phyloP scores from a whole-genome alignment of 1,140 invertebrate genomes.

The Hypothenemus hampei region DNA sequence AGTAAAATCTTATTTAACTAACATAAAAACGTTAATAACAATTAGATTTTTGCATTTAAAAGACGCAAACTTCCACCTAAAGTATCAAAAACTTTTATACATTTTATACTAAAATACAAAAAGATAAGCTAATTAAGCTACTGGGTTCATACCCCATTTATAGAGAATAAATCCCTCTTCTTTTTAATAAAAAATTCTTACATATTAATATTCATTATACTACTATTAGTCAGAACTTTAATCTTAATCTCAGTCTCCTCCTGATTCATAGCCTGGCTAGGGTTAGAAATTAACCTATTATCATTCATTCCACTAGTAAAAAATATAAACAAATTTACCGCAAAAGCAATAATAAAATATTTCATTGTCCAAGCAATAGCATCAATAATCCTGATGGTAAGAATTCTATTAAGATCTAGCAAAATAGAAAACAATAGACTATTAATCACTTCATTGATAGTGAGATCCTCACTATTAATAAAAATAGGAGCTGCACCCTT shows the following conservation, averaged over 20 bases:
- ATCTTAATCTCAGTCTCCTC: conserved; percentile 49
- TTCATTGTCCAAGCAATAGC: conserved; percentile 49
- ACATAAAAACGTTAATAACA: no score
- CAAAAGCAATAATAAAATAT: conserved; percentile 50
- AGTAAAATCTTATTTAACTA: no score
- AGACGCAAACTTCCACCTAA: conserved; percentile 51
- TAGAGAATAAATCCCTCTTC: conserved; percentile 47
- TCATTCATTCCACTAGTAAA: conserved; percentile 50
- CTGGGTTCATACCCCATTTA: conserved; percentile 49
- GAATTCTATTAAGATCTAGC: conserved; percentile 44
- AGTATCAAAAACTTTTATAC: conserved; percentile 53
- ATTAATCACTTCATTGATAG: no score
- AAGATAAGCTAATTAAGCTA: conserved; percentile 50
- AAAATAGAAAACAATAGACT: no score
- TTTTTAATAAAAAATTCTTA: conserved; percentile 48
- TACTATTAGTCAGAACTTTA: conserved; percentile 48
- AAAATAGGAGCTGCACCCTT: conserved; percentile 49
- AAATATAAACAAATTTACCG: conserved; percentile 44
- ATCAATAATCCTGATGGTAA: conserved; percentile 47
- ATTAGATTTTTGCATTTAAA: conserved; percentile 46
- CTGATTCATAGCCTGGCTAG: conserved; percentile 50
- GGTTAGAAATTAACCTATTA: conserved; percentile 54
- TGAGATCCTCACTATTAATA: conserved; percentile 43
- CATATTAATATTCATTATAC: conserved; percentile 48
- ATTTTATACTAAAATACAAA: conserved; percentile 51